phyloP scores from a whole-genome alignment of 1,140 invertebrate genomes.

The Diabrotica undecimpunctata region DNA sequence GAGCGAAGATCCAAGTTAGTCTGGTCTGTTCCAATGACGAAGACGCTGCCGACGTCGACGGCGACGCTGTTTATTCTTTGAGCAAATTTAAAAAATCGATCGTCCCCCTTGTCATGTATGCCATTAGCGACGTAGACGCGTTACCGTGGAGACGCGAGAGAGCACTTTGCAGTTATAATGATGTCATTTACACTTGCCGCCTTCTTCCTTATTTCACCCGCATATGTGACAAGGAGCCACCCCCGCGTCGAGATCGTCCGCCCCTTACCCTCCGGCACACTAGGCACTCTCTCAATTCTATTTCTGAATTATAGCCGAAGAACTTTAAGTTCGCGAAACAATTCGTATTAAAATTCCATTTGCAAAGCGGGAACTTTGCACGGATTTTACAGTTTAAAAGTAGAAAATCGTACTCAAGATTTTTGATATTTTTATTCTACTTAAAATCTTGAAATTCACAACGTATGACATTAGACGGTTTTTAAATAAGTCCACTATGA shows the following conservation, averaged over 20 bases:
- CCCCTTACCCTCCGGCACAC: constrained; percentile 21
- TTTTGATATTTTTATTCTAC: not conserved
- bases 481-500: too few relatives aligned
- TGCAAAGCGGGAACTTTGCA: constrained; percentile 13
- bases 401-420: not conserved
- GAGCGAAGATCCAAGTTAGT: constrained; percentile 10
- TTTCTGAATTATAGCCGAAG: constrained; percentile 24
- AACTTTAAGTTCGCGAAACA: constrained; percentile 23
- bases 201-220: constrained; percentile 42
- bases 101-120: constrained; percentile 48
- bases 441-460: too few relatives aligned
- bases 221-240: constrained; percentile 45
- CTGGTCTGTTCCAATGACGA: constrained; percentile 8
- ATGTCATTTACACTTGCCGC: constrained; percentile 50
- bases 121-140: constrained; percentile 45
- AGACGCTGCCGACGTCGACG: constrained; percentile 21
- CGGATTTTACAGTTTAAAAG: not conserved
- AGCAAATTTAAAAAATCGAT: constrained; percentile 50
- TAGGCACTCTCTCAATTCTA: constrained; percentile 18
- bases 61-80: constrained; percentile 46
- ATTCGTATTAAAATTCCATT: constrained; percentile 36
- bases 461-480: too few relatives aligned
- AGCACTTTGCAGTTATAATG: constrained; percentile 50
- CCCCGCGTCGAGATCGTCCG: not conserved
- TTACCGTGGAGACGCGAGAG: constrained; percentile 46